Percentiles rank a stretch among this genome's conserved stretches.
Evolutionary conservation across 1,140 invertebrate genomes (phyloP).

Genomic region (Vanessa atalanta): DNA sequence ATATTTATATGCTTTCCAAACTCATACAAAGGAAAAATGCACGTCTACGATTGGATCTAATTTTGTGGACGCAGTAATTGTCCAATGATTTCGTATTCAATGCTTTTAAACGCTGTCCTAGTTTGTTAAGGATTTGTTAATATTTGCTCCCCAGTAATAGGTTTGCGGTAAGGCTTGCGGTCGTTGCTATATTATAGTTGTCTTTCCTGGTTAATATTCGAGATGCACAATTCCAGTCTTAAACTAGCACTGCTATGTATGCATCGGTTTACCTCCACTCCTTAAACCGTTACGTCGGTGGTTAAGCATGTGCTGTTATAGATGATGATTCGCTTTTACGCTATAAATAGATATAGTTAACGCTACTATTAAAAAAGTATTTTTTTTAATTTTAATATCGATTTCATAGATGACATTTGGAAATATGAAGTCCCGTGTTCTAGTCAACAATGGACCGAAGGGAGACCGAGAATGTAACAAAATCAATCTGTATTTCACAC

Average conservation of each 20-base stretch:
- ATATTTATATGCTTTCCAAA: too few relatives aligned
- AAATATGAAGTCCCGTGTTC: neutral
- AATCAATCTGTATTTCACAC: slow-evolving; percentile 60
- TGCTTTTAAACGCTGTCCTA: neutral
- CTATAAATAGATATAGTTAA: slow-evolving; percentile 17
- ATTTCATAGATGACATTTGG: neutral
- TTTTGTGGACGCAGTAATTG: too few relatives aligned
- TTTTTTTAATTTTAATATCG: neutral
- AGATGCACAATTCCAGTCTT: slow-evolving; percentile 15
- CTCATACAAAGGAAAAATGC: too few relatives aligned
- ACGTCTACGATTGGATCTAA: too few relatives aligned
- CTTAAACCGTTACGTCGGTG: slow-evolving; percentile 35
- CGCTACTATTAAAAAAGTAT: slow-evolving; percentile 1
- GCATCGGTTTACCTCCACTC: slow-evolving; percentile 36
- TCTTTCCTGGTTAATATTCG: slow-evolving; percentile 29
- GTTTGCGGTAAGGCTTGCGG: slow-evolving; percentile 19
- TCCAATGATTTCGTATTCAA: too few relatives aligned
- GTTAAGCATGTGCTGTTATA: slow-evolving; percentile 19
- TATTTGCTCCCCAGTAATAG: slow-evolving; percentile 3
- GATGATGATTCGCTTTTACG: neutral
- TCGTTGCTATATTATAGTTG: slow-evolving; percentile 1
- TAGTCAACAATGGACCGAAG: neutral
- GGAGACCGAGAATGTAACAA: slow-evolving; percentile 32
- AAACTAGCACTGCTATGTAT: slow-evolving; percentile 29
- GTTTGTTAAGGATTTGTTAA: slow-evolving; percentile 1